Percentiles rank a stretch among this genome's conserved stretches.
Conservation (phyloP, 2,797 vertebrate genomes). For the Manis javanica region DNA sequence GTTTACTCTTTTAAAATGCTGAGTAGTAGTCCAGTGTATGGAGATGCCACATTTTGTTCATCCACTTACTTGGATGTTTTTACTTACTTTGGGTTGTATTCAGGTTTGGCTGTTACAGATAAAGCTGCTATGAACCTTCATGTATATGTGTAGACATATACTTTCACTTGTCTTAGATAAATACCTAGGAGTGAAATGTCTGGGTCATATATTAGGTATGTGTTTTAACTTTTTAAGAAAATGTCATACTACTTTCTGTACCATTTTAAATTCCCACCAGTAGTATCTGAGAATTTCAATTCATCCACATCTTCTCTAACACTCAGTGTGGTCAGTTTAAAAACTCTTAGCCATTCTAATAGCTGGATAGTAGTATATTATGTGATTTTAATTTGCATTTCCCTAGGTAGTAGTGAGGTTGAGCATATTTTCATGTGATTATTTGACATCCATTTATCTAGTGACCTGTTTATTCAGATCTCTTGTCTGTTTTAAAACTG, state of each 20-base stretch:
- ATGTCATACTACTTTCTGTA: neutral
- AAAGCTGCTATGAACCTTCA: neutral
- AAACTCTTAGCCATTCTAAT: neutral
- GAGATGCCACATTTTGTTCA: neutral
- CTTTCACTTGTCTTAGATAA: conserved; percentile 11
- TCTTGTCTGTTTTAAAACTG: neutral
- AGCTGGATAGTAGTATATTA: neutral
- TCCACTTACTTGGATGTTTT: neutral
- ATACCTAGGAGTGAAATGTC: neutral
- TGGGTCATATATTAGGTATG: neutral
- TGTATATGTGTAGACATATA: neutral
- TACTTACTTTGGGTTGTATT: neutral
- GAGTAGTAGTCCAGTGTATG: neutral
- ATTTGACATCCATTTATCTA: neutral
- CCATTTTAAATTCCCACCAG: neutral
- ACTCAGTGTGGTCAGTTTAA: neutral
- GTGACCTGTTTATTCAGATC: neutral
- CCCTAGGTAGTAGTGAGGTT: neutral
- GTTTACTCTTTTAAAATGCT: neutral
- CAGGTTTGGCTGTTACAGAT: neutral
- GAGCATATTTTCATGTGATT: neutral
- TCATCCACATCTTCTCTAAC: neutral
- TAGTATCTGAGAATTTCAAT: neutral
- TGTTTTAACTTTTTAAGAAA: neutral
- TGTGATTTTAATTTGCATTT: neutral